phyloP scores from a whole-genome alignment of 2,888 invertebrate species.

The Agapostemon virescens region DNA sequence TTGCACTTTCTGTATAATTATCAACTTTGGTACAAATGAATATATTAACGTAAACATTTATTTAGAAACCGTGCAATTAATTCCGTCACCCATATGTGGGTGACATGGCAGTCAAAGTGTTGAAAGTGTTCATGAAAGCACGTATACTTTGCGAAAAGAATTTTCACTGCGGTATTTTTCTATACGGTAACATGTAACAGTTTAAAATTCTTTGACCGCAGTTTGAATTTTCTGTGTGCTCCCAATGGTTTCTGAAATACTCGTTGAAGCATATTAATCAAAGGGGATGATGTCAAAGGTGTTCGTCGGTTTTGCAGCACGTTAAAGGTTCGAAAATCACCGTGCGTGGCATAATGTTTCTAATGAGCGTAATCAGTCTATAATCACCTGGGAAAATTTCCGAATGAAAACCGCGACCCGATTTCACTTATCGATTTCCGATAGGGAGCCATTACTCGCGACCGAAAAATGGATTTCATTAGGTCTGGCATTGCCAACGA shows the following conservation, averaged over 20 bases:
- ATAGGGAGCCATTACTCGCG: slow-evolving; percentile 24
- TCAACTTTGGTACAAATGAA: no score
- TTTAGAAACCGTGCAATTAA: no score
- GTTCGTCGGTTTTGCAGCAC: not conserved
- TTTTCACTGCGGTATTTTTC: not conserved
- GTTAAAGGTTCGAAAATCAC: not conserved
- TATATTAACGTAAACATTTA: no score
- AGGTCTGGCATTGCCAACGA: slow-evolving; percentile 14
- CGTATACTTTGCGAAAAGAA: not conserved
- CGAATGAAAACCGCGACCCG: not conserved
- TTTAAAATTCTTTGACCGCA: not conserved
- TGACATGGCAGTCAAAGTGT: no score
- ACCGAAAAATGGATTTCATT: slow-evolving; percentile 34
- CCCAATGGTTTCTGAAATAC: not conserved
- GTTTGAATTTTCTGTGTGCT: not conserved
- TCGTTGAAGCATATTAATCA: not conserved
- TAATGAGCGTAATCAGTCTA: not conserved
- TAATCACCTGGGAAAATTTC: not conserved
- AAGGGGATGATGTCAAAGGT: not conserved
- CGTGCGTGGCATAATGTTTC: not conserved
- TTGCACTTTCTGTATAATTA: no score
- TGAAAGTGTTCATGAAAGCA: not conserved
- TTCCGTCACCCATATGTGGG: no score
- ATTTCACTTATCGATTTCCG: slow-evolving; percentile 37
- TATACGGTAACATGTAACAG: not conserved